Evolutionary conservation across 2,113 vertebrate species (phyloP).

Genomic region (Tympanuchus pallidicinctus): DNA sequence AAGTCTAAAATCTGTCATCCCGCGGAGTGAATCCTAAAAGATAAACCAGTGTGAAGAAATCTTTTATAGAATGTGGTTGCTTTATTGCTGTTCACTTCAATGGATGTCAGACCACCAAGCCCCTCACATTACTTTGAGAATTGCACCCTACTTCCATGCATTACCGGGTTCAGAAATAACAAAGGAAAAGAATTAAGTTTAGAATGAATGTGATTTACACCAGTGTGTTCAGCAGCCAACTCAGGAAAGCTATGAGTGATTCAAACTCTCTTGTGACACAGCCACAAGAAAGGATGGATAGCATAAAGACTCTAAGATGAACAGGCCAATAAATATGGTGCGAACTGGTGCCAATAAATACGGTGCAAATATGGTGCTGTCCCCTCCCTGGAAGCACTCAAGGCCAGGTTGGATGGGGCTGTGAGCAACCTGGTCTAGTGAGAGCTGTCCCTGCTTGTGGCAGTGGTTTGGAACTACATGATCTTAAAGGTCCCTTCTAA

Average conservation of each 20-base stretch:
- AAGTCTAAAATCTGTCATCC: slow-evolving; percentile 15
- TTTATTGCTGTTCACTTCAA: neutral
- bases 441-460: no score
- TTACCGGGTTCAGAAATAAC: neutral
- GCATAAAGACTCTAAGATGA: neutral
- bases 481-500: no score
- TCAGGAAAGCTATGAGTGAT: neutral
- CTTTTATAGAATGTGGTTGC: neutral
- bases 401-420: no score
- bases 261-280: neutral
- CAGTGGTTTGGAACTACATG: no score
- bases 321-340: neutral
- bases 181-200: neutral
- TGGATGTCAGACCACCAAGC: neutral
- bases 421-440: no score
- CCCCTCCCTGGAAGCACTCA: no score
- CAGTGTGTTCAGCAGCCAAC: neutral
- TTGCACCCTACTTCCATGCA: neutral
- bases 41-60: slow-evolving; percentile 25
- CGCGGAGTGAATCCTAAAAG: slow-evolving; percentile 17
- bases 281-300: neutral
- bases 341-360: neutral
- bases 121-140: neutral
- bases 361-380: no score
- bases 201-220: neutral